Evolutionary conservation across 2,113 vertebrate species (phyloP).

Genomic region (Taurulus bubalis): DNA sequence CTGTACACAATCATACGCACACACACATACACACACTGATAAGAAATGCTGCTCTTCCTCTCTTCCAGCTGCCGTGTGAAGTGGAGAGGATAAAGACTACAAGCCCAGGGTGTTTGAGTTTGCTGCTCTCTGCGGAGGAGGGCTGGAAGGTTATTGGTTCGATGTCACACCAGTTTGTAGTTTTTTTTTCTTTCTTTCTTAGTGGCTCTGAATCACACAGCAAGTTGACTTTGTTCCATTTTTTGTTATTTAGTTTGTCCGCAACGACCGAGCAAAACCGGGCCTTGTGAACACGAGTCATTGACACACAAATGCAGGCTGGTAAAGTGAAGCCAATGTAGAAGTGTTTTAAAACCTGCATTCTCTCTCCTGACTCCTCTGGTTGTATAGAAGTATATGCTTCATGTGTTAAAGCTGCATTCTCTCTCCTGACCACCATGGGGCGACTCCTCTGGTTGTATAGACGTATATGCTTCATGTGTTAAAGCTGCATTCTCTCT

Average conservation of each 20-base stretch:
- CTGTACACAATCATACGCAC: conserved; percentile 58
- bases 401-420: no score
- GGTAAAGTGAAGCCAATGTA: no score
- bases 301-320: no score
- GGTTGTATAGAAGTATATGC: no score
- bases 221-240: neutral
- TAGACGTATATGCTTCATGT: no score
- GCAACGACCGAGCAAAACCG: neutral
- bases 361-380: no score
- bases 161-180: conserved; percentile 4
- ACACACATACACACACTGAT: conserved; percentile 54
- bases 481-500: no score
- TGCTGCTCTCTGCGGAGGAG: conserved; percentile 40
- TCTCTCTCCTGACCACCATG: no score
- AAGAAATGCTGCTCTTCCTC: conserved; percentile 70
- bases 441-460: no score
- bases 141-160: conserved; percentile 42
- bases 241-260: neutral
- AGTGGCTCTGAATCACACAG: neutral
- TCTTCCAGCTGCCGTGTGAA: conserved; percentile 62
- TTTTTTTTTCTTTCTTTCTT: neutral
- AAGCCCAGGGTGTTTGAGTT: conserved; percentile 53
- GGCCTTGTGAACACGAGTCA: neutral
- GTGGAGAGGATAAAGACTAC: conserved; percentile 73
- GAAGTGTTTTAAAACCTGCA: no score